Evolutionary conservation across 2,797 vertebrate genomes (phyloP), one percentile per base, ranked within the genome.

Genomic region (Arnoldichthys spilopterus): DNA sequence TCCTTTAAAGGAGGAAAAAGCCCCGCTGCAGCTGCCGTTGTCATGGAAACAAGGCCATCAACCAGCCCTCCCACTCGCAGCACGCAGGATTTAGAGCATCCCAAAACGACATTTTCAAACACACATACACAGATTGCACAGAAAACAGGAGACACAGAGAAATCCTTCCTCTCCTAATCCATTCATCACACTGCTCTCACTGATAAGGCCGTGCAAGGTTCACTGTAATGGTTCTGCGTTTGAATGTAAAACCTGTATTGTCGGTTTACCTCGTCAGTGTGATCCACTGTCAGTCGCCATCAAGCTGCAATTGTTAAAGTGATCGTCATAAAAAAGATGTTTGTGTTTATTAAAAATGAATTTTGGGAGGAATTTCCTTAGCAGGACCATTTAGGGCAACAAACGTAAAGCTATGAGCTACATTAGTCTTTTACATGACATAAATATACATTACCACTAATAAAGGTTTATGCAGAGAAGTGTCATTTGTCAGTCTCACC

Each of bases 1-100:
- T 74, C 64, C 58, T 59, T 9, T 69, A 70, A 80, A 77, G 70
- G 74, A 63, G 58, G 63, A 74, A 73, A 78, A 74, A 82, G 24
- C 66, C 58, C 79, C 51, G 74, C 69, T 84, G 85, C 85, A 85
- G 87, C 85, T 85, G 83, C 78, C 20, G 74, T 88, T 74, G 83
- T 81, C 84, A 87, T 83, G 82, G 83, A 86, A 88, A 88, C 87
- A 81, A 76, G 78, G 72, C 75, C 72, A 78, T 85, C 80, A 75
- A 74, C 64, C 63, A 79, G 74, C 61, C 59, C 63, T 79, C 76
- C 68, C 81, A 74, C 81, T 61, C 56, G 6, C 81, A 67, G 71
- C 63, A 20, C 43, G 49, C 68, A 78, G 72, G 66, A 74, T 79
- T 82, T 74, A 76, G 58, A 81, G 63, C 78, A 84, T 79, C 78